These are phyloP conservation scores for Saguinus imperator DNA, from an alignment of 2,113 vertebrate species.

Conservation along the genomic window DNA sequence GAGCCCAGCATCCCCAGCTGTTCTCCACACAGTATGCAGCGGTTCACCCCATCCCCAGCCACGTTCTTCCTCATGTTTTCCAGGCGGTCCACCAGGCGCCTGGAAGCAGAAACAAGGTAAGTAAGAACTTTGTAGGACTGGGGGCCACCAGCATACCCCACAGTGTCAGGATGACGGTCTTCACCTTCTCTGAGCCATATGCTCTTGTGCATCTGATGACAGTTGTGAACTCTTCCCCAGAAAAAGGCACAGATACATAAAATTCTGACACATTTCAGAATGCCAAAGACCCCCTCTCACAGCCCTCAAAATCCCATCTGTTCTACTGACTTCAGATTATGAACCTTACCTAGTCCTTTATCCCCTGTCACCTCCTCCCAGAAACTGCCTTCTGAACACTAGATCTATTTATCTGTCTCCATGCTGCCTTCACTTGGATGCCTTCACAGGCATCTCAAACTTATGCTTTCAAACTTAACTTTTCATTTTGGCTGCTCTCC, in stretches of 20 bases:
- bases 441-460: not conserved
- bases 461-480: not conserved
- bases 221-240: not conserved
- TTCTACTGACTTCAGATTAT: no score
- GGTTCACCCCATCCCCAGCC: slow-evolving; percentile 91
- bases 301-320: not conserved
- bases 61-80: slow-evolving; percentile 92
- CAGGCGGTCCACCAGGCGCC: slow-evolving; percentile 92
- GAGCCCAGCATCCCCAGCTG: slow-evolving; percentile 88
- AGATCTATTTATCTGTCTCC: not conserved
- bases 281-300: not conserved
- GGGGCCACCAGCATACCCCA: not conserved
- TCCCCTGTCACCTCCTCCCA: not conserved
- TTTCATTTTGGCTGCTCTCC: not conserved
- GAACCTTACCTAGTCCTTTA: not conserved
- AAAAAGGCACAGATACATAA: not conserved
- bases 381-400: not conserved
- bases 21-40: slow-evolving; percentile 93
- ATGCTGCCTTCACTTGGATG: fast-evolving
- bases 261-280: not conserved
- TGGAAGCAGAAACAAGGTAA: slow-evolving; percentile 68
- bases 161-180: not conserved
- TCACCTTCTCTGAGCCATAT: not conserved
- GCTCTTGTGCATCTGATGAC: not conserved
- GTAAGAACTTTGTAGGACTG: fast-evolving